These are phyloP conservation scores for Corapipo altera DNA, from an alignment of 2,113 vertebrate species.

Conservation along the genomic window DNA sequence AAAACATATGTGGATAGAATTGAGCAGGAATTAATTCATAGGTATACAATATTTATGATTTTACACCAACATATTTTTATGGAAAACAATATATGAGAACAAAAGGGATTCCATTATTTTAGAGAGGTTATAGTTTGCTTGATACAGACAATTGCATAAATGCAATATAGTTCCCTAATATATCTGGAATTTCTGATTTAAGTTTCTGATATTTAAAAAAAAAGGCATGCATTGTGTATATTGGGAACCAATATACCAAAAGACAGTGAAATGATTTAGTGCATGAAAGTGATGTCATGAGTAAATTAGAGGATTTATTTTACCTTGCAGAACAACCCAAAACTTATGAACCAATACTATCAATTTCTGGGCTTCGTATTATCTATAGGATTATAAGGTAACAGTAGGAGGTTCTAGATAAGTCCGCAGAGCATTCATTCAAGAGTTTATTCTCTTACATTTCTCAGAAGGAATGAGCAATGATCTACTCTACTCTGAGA, in stretches of 20 bases:
- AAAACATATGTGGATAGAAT: background rate
- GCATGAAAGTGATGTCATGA: background rate
- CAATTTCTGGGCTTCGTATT: background rate
- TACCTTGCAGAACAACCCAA: background rate
- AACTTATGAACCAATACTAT: background rate
- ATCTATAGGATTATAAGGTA: background rate
- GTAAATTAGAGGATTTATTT: background rate
- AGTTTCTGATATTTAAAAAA: background rate
- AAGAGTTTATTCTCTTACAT: background rate
- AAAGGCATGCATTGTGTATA: accelerated
- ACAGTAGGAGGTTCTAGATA: background rate
- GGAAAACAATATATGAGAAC: background rate
- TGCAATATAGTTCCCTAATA: background rate
- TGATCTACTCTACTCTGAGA: background rate
- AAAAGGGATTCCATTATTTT: background rate
- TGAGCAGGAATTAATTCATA: background rate
- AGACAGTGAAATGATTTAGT: background rate
- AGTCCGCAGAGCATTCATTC: background rate
- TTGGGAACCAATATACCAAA: background rate
- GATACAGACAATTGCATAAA: background rate
- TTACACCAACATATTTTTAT: background rate
- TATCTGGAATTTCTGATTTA: background rate
- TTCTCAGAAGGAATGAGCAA: background rate
- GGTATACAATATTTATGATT: background rate
- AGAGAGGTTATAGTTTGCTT: background rate